These are phyloP conservation scores for Apus apus DNA, from an alignment of 2,113 vertebrate genomes.

Conservation along the genomic window DNA sequence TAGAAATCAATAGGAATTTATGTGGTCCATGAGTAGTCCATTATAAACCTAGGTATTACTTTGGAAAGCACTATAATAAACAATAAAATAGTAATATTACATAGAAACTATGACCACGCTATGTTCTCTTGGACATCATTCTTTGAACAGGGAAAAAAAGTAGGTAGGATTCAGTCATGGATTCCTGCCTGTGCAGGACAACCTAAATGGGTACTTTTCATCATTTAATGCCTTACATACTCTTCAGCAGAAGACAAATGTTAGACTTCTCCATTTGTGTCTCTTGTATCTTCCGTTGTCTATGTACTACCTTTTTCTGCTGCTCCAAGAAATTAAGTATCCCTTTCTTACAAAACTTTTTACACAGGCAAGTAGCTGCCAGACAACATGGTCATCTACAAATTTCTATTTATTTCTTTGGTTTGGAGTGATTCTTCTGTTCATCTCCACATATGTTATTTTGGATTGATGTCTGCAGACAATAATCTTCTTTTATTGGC, in stretches of 20 bases:
- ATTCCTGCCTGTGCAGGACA: neutral
- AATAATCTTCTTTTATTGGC: neutral
- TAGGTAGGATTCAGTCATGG: neutral
- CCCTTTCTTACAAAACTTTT: neutral
- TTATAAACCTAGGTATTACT: neutral
- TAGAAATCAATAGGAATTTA: neutral
- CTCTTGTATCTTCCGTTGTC: neutral
- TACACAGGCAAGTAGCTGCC: neutral
- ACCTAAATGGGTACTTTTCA: neutral
- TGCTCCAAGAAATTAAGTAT: neutral
- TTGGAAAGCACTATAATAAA: neutral
- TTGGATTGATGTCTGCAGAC: neutral
- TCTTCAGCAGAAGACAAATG: neutral
- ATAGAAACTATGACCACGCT: neutral
- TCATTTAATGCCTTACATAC: neutral
- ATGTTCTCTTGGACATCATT: neutral
- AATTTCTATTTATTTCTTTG: neutral
- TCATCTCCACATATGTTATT: neutral
- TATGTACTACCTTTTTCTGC: neutral
- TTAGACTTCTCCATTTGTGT: neutral
- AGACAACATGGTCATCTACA: neutral
- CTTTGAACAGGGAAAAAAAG: neutral
- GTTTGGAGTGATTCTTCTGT: neutral
- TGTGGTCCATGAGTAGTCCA: accelerated
- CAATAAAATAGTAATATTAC: neutral